These are phyloP conservation scores for Drosophila yakuba DNA, from an alignment of 1,140 invertebrate species.

Conservation along the genomic window DNA sequence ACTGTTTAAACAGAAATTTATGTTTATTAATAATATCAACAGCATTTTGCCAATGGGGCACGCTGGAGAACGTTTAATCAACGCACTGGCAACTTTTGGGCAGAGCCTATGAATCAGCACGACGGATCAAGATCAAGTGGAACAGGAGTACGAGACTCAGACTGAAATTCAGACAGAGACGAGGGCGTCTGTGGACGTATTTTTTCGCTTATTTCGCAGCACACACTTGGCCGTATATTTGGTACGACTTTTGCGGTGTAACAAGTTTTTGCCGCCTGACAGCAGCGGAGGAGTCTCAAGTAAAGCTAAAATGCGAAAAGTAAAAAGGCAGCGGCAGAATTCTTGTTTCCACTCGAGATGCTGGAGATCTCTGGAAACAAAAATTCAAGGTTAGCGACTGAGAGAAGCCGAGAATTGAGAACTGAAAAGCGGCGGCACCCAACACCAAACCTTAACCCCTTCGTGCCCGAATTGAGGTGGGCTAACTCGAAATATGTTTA, in stretches of 20 bases:
- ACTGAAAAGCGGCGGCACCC: constrained; percentile 21
- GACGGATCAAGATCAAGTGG: constrained; percentile 66
- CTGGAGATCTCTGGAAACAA: constrained; percentile 46
- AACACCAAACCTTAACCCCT: constrained; percentile 30
- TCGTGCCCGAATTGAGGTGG: constrained; percentile 11
- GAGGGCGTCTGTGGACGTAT: constrained; percentile 57
- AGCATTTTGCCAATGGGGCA: constrained; percentile 31
- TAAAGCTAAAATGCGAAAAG: constrained; percentile 36
- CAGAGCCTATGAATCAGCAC: constrained; percentile 74
- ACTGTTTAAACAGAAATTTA: constrained; percentile 78
- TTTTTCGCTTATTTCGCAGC: constrained; percentile 40
- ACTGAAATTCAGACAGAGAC: constrained; percentile 29
- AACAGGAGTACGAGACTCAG: constrained; percentile 25
- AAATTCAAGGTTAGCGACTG: constrained; percentile 77
- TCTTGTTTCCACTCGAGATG: constrained; percentile 75
- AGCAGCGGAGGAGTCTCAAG: constrained; percentile 72
- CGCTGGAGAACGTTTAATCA: constrained; percentile 65
- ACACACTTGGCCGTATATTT: constrained; percentile 29
- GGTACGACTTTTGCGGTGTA: constrained; percentile 60
- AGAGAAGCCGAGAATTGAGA: constrained; percentile 37
- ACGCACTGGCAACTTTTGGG: constrained; percentile 47
- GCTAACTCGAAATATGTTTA: constrained; percentile 1
- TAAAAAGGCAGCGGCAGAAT: constrained; percentile 52
- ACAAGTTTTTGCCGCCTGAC: constrained; percentile 72
- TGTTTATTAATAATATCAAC: constrained; percentile 81